Evolutionary conservation across 2,113 vertebrate species (phyloP).

Genomic region (Urocynchramus pylzowi): DNA sequence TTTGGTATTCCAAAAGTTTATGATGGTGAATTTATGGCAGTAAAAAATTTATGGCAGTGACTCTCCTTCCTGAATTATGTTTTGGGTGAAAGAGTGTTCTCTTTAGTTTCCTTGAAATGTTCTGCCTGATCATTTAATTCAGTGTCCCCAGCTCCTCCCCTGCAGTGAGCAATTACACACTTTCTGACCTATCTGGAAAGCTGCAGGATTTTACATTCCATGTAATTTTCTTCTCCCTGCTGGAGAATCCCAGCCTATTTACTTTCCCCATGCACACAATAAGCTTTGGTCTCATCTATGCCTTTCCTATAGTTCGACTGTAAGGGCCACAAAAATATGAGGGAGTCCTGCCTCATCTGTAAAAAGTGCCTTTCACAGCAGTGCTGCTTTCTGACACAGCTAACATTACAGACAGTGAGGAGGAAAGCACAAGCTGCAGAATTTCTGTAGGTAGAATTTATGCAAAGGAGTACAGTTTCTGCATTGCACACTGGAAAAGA

Average conservation of each 20-base stretch:
- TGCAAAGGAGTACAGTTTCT: not conserved
- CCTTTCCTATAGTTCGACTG: not conserved
- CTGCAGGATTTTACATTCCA: not conserved
- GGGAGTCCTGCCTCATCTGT: not conserved
- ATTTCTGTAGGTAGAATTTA: not conserved
- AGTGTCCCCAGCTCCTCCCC: not conserved
- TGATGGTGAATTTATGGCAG: not conserved
- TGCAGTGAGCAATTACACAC: not conserved
- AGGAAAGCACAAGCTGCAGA: not conserved
- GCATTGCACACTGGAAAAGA: not conserved
- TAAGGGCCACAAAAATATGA: not conserved
- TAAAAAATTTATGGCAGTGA: not conserved
- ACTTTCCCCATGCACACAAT: not conserved
- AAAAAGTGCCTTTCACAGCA: not conserved
- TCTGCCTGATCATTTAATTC: not conserved
- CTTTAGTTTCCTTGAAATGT: not conserved
- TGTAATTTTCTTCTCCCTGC: not conserved
- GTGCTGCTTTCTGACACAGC: rapidly evolving
- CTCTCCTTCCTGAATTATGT: not conserved
- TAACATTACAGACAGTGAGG: not conserved
- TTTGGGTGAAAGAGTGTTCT: not conserved
- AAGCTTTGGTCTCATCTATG: not conserved
- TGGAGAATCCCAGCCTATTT: not conserved
- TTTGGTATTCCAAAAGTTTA: not conserved
- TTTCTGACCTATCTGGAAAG: not conserved